Conservation (phyloP, 2,888 invertebrate genomes). For the Allygus modestus region DNA sequence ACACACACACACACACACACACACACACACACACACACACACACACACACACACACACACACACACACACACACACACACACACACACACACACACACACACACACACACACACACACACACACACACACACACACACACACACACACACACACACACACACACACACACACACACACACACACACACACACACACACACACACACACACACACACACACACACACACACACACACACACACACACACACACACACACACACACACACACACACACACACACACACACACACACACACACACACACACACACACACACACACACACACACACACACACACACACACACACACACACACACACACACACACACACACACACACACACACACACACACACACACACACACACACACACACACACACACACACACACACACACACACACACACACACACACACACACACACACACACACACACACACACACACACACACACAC, state of each 20-base stretch:
- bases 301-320: conserved; percentile 40
- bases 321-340: conserved; percentile 40
- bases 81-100: conserved; percentile 52
- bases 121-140: conserved; percentile 52
- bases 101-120: conserved; percentile 52
- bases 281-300: conserved; percentile 40
- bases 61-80: conserved; percentile 52
- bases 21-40: conserved; percentile 52
- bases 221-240: conserved; percentile 40
- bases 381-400: conserved; percentile 33
- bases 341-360: conserved; percentile 40
- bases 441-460: conserved; percentile 58
- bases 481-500: conserved; percentile 59
- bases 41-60: conserved; percentile 52
- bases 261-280: conserved; percentile 40
- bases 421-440: conserved; percentile 57
- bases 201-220: conserved; percentile 40
- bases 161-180: conserved; percentile 52
- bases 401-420: conserved; percentile 57
- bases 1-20: conserved; percentile 52
- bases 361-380: conserved; percentile 39
- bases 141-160: conserved; percentile 52
- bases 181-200: conserved; percentile 35
- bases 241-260: conserved; percentile 40
- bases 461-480: conserved; percentile 59